A percentile compares a stretch with the other conserved stretches of the same genome.
phyloP scores from a whole-genome alignment of 2,888 invertebrate species.

The Cantharis nigra region DNA sequence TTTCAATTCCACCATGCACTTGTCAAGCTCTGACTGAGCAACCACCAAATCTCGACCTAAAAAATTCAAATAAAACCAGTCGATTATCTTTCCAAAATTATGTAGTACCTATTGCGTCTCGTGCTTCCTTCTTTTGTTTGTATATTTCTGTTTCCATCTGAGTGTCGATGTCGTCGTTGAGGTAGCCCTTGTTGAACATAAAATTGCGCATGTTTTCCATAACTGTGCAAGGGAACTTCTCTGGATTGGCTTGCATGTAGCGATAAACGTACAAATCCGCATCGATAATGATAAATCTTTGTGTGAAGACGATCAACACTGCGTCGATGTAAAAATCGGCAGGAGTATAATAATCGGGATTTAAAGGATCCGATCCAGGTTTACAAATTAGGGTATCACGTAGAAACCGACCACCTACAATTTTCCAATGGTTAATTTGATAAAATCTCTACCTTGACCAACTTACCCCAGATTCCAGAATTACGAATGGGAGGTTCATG shows the following conservation, averaged over 20 bases:
- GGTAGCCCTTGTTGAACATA: conserved; percentile 67
- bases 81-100: not conserved
- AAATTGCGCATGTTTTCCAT: conserved; percentile 71
- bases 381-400: conserved; percentile 68
- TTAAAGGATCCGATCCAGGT: conserved; percentile 69
- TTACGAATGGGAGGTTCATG: conserved; percentile 73
- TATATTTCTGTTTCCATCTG: conserved; percentile 47
- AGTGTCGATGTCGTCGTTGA: conserved; percentile 62
- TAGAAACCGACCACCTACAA: conserved; percentile 74
- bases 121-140: conserved; percentile 44
- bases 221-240: conserved; percentile 71
- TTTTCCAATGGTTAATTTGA: not conserved
- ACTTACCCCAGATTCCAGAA: conserved; percentile 66
- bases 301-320: conserved; percentile 71
- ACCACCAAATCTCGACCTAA: conserved; percentile 27
- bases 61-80: not conserved
- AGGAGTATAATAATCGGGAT: conserved; percentile 77
- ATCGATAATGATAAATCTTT: conserved; percentile 76
- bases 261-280: conserved; percentile 78
- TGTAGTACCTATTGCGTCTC: conserved; percentile 41
- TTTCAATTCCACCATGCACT: conserved; percentile 45
- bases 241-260: conserved; percentile 73
- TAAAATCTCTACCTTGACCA: not conserved
- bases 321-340: conserved; percentile 80
- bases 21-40: conserved; percentile 46